phyloP scores from a whole-genome alignment of 1,140 invertebrate species.

The Macrobrachium rosenbergii region DNA sequence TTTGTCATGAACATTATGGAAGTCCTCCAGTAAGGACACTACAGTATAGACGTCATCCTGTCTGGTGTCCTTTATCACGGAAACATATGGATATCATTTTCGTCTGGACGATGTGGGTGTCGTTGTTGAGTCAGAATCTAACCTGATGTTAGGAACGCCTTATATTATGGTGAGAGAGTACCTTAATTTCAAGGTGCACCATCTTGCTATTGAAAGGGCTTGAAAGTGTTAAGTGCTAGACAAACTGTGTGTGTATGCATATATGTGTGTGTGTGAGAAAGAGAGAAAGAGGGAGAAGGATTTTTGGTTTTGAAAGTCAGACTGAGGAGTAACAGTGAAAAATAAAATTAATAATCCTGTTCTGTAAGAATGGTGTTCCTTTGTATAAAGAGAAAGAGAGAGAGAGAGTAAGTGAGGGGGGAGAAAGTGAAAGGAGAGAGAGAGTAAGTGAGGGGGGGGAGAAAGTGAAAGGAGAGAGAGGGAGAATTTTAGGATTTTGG shows the following conservation, averaged over 20 bases:
- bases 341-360: too few species aligned
- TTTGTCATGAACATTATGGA: too few species aligned
- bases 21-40: not conserved
- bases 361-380: too few species aligned
- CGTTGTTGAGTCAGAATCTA: too few species aligned
- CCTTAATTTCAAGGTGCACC: too few species aligned
- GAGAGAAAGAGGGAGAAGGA: not conserved
- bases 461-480: not conserved
- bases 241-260: not conserved
- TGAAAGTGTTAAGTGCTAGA: too few species aligned
- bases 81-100: too few species aligned
- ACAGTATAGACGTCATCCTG: not conserved
- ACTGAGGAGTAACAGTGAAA: not conserved
- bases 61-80: too few species aligned
- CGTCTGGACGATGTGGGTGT: too few species aligned
- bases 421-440: not conserved
- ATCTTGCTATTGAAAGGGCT: too few species aligned
- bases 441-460: not conserved
- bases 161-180: too few species aligned
- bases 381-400: not conserved
- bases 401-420: not conserved
- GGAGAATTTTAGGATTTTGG: not conserved
- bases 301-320: not conserved
- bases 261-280: not conserved
- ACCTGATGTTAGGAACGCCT: too few species aligned